Percentiles rank a stretch among this genome's conserved stretches.
Evolutionary conservation across 2,113 vertebrate genomes (phyloP).

Genomic region (Aleadryas rufinucha): DNA sequence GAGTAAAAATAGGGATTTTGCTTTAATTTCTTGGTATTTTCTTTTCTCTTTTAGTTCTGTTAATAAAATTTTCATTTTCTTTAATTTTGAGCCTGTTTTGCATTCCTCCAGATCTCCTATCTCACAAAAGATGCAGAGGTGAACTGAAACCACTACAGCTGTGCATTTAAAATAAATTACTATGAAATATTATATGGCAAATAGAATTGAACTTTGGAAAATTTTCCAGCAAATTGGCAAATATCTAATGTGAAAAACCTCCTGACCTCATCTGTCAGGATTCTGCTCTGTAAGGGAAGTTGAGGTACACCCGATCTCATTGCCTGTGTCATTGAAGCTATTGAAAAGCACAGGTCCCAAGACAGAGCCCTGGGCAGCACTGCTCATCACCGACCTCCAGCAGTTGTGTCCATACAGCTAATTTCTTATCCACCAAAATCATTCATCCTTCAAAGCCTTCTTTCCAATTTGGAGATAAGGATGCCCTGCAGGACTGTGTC

Average conservation of each 20-base stretch:
- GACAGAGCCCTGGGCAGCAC: neutral
- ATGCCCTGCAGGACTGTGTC: neutral
- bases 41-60: too few species aligned
- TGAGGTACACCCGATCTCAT: neutral
- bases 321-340: neutral
- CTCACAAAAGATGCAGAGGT: too few species aligned
- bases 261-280: neutral
- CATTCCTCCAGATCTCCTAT: too few species aligned
- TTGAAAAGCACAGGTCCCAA: accelerated
- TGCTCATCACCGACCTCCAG: too few species aligned
- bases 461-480: neutral
- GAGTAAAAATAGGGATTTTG: too few species aligned
- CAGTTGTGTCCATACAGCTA: neutral
- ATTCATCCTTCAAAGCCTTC: neutral
- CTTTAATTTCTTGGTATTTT: too few species aligned
- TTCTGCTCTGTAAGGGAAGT: neutral
- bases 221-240: neutral
- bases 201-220: neutral
- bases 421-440: neutral
- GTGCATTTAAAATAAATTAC: neutral
- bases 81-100: too few species aligned
- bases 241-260: neutral
- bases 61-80: too few species aligned
- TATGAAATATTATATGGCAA: neutral
- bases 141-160: too few species aligned